phyloP scores from a whole-genome alignment of 2,888 invertebrate species.

The Ichneumoninae sp. region DNA sequence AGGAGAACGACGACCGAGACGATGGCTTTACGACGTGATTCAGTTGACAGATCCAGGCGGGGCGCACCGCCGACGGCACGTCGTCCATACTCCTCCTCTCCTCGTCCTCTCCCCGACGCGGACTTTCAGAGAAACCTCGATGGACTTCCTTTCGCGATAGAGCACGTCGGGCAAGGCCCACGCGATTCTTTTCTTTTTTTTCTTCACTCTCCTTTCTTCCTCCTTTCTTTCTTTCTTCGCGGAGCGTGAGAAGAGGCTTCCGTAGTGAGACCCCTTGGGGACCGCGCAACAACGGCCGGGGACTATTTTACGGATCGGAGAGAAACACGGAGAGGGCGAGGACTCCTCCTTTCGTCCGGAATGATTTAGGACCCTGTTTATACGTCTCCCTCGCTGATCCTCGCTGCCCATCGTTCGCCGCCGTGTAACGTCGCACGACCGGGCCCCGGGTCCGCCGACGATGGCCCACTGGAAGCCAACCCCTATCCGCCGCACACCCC shows the following conservation, averaged over 20 bases:
- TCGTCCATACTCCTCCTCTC: constrained; percentile 40
- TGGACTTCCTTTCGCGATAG: constrained; percentile 50
- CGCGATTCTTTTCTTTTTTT: constrained; percentile 40
- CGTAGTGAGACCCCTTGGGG: constrained; percentile 51
- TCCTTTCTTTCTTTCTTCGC: constrained; percentile 35
- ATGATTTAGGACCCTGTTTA: constrained; percentile 74
- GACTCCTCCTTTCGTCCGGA: constrained; percentile 58
- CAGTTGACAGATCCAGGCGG: constrained; percentile 61
- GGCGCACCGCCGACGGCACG: constrained; percentile 22
- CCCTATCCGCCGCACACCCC: constrained; percentile 26
- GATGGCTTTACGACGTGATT: constrained; percentile 65
- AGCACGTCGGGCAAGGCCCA: constrained; percentile 39
- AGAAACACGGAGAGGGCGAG: constrained; percentile 40
- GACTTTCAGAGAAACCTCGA: constrained; percentile 40
- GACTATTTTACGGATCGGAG: constrained; percentile 49
- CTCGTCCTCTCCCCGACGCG: constrained; percentile 42
- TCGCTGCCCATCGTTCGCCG: constrained; percentile 49
- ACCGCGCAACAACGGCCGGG: constrained; percentile 46
- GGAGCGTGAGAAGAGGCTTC: constrained; percentile 63
- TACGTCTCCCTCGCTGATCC: constrained; percentile 65
- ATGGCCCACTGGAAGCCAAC: constrained; percentile 49
- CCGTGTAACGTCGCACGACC: constrained; percentile 37
- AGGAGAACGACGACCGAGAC: constrained; percentile 33
- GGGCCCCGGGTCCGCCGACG: constrained; percentile 39
- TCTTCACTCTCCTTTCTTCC: constrained; percentile 9